Base-by-base conservation (phyloP, 2,797 vertebrate genomes). In the Enoplosus armatus region DNA sequence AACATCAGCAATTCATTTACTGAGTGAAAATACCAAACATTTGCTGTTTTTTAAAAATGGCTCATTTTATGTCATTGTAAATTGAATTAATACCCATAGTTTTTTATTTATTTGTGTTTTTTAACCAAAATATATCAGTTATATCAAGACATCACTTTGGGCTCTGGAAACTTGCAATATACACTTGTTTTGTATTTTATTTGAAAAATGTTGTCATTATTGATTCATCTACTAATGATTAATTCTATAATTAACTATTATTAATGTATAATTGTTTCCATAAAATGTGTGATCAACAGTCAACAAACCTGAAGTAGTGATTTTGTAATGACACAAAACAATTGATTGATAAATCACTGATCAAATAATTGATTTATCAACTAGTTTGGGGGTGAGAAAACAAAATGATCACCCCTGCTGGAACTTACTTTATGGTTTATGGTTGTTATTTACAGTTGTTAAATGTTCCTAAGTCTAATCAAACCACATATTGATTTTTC, bases 401-500 rank as follows among this genome's bases (percentile, higher is more conserved):
- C 7, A n/a, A 22, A 70, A 74, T 53, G 3, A 22, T 62, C 7
- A 0, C 27, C n/a, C 15, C 20, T 56, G 29, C 31, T 58, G 33
- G 24, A 18, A 31, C 26, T 37, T 12, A 26, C 43, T 79, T 41
- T 39, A 54, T 37, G 29, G 45, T 47, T 41, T 6, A 56, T 48
- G 5, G 14, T 16, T 31, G 20, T 85, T 56, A 80, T 80, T 85
- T 79, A 83, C 7, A 41, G 39, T 43, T 20, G 7, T 70, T 83
- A 74, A 82, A 85, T 65, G 51, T 79, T 66, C 45, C 39, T 74
- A 79, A 85, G 76, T 69, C 59, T 74, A 82, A 66, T 87, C 3
- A 84, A 82, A 67, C 54, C 55, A 68, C 35, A 16, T 53, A 87
- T 87, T 78, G 83, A 87, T 87, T 84, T 86, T 82, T 66, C 37